Percentiles rank a stretch among this genome's conserved stretches.
These are phyloP conservation scores for Ictalurus punctatus DNA, from an alignment of 2,113 vertebrate species.

Conservation along the genomic window DNA sequence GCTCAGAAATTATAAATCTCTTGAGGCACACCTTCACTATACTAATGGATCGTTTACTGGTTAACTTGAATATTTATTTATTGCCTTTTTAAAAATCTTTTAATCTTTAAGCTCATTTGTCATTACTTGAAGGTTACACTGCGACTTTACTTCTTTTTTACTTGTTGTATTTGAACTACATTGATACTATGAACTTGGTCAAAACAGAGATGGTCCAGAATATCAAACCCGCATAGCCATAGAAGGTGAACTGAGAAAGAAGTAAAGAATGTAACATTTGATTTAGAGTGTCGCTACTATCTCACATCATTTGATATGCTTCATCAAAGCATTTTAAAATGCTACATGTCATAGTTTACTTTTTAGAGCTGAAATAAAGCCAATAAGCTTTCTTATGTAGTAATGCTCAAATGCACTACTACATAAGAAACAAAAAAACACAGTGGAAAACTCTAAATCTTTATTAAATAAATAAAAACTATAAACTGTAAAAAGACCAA, in stretches of 20 bases:
- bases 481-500: neutral
- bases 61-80: no score
- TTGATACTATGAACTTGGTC: no score
- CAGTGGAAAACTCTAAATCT: no score
- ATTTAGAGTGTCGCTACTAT: neutral
- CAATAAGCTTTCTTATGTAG: neutral
- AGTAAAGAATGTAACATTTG: constrained; percentile 7
- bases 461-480: neutral
- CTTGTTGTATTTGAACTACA: no score
- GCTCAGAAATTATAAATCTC: no score
- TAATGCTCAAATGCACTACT: neutral
- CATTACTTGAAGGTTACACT: no score
- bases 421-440: neutral
- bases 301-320: neutral
- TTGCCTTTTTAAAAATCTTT: no score
- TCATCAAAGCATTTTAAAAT: constrained; percentile 10
- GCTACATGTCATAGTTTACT: neutral
- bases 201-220: neutral
- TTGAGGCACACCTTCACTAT: no score
- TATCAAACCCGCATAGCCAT: neutral
- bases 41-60: no score
- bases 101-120: no score
- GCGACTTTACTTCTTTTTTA: no score
- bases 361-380: neutral
- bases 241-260: neutral